These are phyloP conservation scores for Falco naumanni DNA, from an alignment of 2,797 vertebrate species.

Conservation along the genomic window DNA sequence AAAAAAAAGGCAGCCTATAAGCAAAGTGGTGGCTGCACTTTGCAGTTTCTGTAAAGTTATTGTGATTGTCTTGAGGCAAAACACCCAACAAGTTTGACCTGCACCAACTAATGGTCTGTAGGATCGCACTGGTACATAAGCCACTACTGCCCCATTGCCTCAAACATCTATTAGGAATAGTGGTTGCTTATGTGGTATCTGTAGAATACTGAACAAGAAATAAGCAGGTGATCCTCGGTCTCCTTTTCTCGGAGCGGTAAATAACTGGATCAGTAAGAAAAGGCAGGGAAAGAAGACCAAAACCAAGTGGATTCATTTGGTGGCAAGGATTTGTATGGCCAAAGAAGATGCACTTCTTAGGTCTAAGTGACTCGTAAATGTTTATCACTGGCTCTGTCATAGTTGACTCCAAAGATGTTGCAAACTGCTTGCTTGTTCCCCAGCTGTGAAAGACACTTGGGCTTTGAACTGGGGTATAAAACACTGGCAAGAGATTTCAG, in stretches of 20 bases:
- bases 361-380: background rate
- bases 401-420: background rate
- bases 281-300: background rate
- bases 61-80: background rate
- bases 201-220: background rate
- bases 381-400: background rate
- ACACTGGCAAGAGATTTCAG: background rate
- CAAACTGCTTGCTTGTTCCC: background rate
- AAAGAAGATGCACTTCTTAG: background rate
- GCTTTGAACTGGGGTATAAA: background rate
- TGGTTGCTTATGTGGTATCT: background rate
- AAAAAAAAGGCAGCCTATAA: background rate
- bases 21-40: background rate
- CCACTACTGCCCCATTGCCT: background rate
- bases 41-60: background rate
- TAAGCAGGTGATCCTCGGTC: background rate
- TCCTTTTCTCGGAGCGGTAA: background rate
- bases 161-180: background rate
- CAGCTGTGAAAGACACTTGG: background rate
- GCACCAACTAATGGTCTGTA: background rate
- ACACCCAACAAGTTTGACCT: background rate
- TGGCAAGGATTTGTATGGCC: background rate
- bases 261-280: background rate
- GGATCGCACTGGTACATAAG: accelerated
- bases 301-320: background rate